phyloP scores from a whole-genome alignment of 2,113 vertebrate genomes.

The Murina feae region DNA sequence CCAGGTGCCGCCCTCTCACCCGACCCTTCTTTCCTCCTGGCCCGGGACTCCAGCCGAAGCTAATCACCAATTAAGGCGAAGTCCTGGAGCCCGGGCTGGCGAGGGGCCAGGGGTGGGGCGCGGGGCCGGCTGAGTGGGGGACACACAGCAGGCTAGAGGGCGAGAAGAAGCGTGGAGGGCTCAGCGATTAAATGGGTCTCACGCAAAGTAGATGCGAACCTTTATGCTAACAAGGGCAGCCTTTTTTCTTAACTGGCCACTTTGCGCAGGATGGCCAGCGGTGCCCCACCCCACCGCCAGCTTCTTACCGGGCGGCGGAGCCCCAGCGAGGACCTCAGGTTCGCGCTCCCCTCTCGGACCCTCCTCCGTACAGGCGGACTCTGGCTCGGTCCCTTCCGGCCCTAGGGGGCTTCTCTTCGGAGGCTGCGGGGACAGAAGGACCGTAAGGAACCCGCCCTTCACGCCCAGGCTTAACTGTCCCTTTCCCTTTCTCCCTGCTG shows the following conservation, averaged over 20 bases:
- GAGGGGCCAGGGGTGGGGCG: conserved; percentile 72
- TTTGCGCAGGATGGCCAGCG: conserved; percentile 1
- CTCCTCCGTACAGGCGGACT: conserved; percentile 5
- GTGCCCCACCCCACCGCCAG: conserved; percentile 52
- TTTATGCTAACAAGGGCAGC: conserved; percentile 7
- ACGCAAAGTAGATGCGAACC: conserved; percentile 35
- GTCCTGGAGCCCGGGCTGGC: conserved; percentile 65
- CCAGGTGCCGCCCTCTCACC: conserved; percentile 42
- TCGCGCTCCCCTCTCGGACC: conserved; percentile 33
- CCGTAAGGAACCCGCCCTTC: not conserved
- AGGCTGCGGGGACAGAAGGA: conserved; percentile 43
- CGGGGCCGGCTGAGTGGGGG: not conserved
- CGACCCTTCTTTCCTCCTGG: conserved; percentile 58
- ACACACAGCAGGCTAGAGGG: not conserved
- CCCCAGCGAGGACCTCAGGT: conserved; percentile 39
- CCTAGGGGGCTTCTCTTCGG: conserved; percentile 44
- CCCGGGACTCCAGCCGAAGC: conserved; percentile 59
- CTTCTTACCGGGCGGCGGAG: conserved; percentile 64
- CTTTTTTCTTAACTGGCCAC: conserved; percentile 17
- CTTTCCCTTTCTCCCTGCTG: not conserved
- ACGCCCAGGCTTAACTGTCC: not conserved
- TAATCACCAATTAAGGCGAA: conserved; percentile 77
- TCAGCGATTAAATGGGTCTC: not conserved
- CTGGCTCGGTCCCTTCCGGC: conserved; percentile 11
- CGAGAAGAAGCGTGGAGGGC: conserved; percentile 8